These are phyloP conservation scores for Gymnorhina tibicen DNA, from an alignment of 2,113 vertebrate genomes.

Conservation along the genomic window DNA sequence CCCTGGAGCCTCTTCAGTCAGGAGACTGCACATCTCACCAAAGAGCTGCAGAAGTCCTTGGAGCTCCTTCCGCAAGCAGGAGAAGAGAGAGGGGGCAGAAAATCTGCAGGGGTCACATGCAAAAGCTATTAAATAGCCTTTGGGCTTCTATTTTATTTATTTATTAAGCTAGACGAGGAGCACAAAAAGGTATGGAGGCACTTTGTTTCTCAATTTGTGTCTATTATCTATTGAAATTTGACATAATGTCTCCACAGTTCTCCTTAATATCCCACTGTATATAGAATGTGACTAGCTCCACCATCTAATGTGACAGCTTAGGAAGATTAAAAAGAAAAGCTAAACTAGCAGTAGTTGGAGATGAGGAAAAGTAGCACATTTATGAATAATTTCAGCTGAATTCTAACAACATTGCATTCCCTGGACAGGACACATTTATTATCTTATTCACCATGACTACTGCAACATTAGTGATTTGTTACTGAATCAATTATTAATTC, in stretches of 20 bases:
- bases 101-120: neutral
- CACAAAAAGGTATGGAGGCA: constrained; percentile 19
- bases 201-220: constrained; percentile 67
- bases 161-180: constrained; percentile 27
- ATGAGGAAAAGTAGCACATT: constrained; percentile 79
- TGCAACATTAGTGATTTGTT: constrained; percentile 84
- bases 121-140: neutral
- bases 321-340: constrained; percentile 81
- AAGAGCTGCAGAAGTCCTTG: neutral
- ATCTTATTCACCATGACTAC: constrained; percentile 79
- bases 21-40: neutral
- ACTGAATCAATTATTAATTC: constrained; percentile 83
- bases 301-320: constrained; percentile 76
- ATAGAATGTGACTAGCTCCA: constrained; percentile 67
- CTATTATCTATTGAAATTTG: constrained; percentile 73
- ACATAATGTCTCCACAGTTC: constrained; percentile 64
- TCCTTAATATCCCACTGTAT: constrained; percentile 74
- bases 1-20: neutral
- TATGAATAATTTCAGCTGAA: constrained; percentile 83
- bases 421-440: constrained; percentile 81
- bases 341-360: constrained; percentile 76
- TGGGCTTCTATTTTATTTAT: constrained; percentile 31
- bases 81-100: neutral
- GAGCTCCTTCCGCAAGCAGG: neutral
- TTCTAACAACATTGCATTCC: constrained; percentile 80